Percentiles rank a stretch among this genome's conserved stretches.
These are phyloP conservation scores for Perizoma affinitatum DNA, from an alignment of 2,888 invertebrate species.

Conservation along the genomic window DNA sequence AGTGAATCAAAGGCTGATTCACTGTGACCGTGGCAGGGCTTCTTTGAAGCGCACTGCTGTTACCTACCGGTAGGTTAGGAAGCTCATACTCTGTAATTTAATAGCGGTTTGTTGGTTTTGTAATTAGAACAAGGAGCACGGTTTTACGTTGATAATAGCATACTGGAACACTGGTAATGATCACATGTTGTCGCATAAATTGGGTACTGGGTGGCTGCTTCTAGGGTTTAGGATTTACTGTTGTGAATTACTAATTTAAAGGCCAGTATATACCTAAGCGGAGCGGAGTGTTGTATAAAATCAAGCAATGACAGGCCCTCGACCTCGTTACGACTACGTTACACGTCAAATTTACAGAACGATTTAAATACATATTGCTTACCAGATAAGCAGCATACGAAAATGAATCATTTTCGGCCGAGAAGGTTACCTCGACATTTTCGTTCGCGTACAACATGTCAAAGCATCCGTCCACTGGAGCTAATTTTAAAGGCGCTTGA, in stretches of 20 bases:
- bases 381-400: background rate
- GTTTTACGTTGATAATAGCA: conserved; percentile 22
- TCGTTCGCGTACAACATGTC: conserved; percentile 32
- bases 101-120: conserved; percentile 33
- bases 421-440: conserved; percentile 36
- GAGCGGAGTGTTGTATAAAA: no score
- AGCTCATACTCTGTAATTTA: conserved; percentile 25
- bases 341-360: no score
- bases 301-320: no score
- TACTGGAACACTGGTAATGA: conserved; percentile 10
- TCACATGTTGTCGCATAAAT: background rate
- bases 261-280: no score
- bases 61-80: background rate
- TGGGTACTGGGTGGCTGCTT: conserved; percentile 1
- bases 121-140: conserved; percentile 23
- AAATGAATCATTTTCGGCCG: background rate
- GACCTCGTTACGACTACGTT: no score
- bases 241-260: no score
- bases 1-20: conserved; percentile 57
- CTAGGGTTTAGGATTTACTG: no score
- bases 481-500: conserved; percentile 32
- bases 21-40: conserved; percentile 49
- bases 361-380: no score
- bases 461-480: conserved; percentile 22
- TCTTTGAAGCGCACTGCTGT: conserved; percentile 43